Evolutionary conservation across 1,140 invertebrate genomes (phyloP), one percentile per base, ranked within the genome.

Genomic region (Teleogryllus occipitalis): DNA sequence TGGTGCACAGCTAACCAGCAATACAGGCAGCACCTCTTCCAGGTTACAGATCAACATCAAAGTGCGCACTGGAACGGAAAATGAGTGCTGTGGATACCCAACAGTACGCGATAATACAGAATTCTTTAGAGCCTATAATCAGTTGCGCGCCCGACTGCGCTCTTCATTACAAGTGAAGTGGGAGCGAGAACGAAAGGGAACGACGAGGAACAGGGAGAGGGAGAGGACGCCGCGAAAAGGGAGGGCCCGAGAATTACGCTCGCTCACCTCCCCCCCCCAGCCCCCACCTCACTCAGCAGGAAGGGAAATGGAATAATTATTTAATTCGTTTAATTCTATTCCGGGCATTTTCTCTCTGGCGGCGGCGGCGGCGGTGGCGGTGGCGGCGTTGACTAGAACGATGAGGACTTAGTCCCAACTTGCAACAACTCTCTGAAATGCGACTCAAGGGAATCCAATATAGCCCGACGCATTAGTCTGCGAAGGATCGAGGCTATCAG

Each of bases 241-340:
- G 54, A 65, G 2, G 10, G 54, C 54, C 10, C 54, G 54, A 65
- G 54, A 65, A 65, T 65, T 65, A 65, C 54, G 54, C 2, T 0
- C 18, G 54, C 54, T 65, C n/a, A n/a, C n/a, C n/a, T n/a, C n/a
- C n/a, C n/a, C n/a, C n/a, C n/a, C n/a, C n/a, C n/a, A n/a, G n/a
- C n/a, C 54, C 18, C 54, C 54, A 14, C 18, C 54, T 65, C 54
- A 65, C 18, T 7, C 18, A 7, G 18, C 54, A 65, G 18, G 2
- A 65, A 39, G 54, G 18, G 54, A 7, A 65, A 65, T 65, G 54
- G 54, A 65, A 65, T 65, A 65, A 65, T 65, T 65, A 65, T 65
- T 65, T 65, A 65, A 65, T 65, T 65, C 54, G 54, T 65, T 65
- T 65, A 65, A 65, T 65, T 65, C 54, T 65, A 65, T 65, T 65